Base-by-base conservation (phyloP, 2,888 invertebrate genomes). In the Petrophora chlorosata region DNA sequence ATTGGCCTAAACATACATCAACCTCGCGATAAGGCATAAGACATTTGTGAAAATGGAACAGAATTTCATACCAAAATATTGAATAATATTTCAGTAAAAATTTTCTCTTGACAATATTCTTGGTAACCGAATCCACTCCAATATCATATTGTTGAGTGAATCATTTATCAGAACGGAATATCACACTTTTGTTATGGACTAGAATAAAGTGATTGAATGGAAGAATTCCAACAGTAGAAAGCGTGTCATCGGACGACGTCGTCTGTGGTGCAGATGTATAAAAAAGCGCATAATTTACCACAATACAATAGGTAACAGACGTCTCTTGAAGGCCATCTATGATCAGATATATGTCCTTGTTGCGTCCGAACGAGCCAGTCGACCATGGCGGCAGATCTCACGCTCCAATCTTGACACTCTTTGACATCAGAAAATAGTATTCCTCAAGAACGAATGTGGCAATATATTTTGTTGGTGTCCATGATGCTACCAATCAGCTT, bases 241-340 rank as follows among this genome's bases (percentile, higher is more conserved):
- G 82, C 80, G 82, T 82, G 82, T 82, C 82, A 82, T 71, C 75
- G 70, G 65, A 67, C 69, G 70, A 70, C 72, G 60, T 57, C 64
- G 70, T 61, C 63, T 66, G 67, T 67, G 68, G 65, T 70, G 69
- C 61, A 56, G 66, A 47, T 64, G 59, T 57, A 65, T 72, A 79
- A 80, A 81, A 80, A 81, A 76, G 73, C 73, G 77, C 70, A 79
- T 80, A 81, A 74, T 79, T 76, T 75, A 22, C 28, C 67, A 73
- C 66, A 72, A 67, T 64, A 82, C 77, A 82, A 81, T 79, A 63
- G 73, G 59, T 58, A 65, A 52, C 59, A 67, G 69, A 67, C 66
- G 67, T 69, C 65, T 73, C 69, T 73, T 58, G 71, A 76, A 78
- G 79, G 80, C 74, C 73, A 70, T 65, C 64, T 63, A 63, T 56